Percentiles rank a stretch among this genome's conserved stretches.
phyloP scores from a whole-genome alignment of 2,888 invertebrate genomes.

The Agrenia bidenticulata region DNA sequence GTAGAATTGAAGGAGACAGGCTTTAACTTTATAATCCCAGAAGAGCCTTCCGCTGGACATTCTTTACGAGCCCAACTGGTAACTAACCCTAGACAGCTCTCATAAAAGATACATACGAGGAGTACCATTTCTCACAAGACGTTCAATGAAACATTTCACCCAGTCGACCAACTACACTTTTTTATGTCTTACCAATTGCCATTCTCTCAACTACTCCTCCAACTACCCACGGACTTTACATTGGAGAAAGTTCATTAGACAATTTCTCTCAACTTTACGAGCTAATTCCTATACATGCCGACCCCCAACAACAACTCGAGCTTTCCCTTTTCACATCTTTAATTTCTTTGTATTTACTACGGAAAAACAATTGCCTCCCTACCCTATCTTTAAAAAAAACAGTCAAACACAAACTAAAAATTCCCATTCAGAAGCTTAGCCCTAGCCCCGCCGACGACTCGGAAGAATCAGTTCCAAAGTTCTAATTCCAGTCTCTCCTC shows the following conservation, averaged over 20 bases:
- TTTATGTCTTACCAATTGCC: too few species aligned
- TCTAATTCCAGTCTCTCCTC: too few species aligned
- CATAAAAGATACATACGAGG: conserved; percentile 17
- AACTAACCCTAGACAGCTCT: conserved; percentile 10
- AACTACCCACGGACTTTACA: conserved; percentile 2
- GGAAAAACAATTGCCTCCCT: neutral
- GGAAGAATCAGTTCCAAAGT: too few species aligned
- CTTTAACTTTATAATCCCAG: conserved; percentile 14
- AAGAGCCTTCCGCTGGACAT: conserved; percentile 10
- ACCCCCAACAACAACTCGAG: conserved; percentile 15
- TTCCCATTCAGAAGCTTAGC: too few species aligned
- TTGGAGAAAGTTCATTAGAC: conserved; percentile 49
- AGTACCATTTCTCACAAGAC: neutral
- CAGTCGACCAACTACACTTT: too few species aligned
- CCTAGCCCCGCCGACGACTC: too few species aligned
- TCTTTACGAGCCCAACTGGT: too few species aligned
- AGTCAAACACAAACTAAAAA: too few species aligned
- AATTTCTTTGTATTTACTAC: conserved; percentile 18
- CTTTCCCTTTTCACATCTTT: conserved; percentile 17
- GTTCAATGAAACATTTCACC: too few species aligned
- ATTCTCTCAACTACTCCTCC: neutral
- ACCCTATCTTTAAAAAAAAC: neutral
- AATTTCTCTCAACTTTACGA: conserved; percentile 50
- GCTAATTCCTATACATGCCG: conserved; percentile 47
- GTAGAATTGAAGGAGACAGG: conserved; percentile 8